Evolutionary conservation across 2,888 invertebrate genomes (phyloP).

Genomic region (Mycalesis mineus): DNA sequence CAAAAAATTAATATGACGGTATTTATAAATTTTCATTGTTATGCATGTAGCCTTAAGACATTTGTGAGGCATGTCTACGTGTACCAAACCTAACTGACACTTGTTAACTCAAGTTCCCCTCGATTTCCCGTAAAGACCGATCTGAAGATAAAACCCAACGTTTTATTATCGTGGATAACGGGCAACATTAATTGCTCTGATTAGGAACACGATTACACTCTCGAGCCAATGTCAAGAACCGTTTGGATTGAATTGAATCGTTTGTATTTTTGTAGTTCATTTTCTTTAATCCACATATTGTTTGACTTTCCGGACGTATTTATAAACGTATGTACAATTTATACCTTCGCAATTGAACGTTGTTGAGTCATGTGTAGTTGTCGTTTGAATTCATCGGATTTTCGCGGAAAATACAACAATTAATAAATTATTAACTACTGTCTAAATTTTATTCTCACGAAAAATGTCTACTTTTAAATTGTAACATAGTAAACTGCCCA

Average conservation of each 20-base stretch:
- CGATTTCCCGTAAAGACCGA: slow-evolving; percentile 6
- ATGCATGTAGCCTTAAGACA: not conserved
- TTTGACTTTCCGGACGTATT: not conserved
- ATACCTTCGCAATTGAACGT: too few species aligned
- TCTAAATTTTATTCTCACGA: too few species aligned
- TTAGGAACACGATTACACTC: slow-evolving; percentile 13
- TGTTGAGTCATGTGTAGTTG: too few species aligned
- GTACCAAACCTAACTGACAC: slow-evolving; percentile 10
- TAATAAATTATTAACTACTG: too few species aligned
- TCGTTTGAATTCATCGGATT: too few species aligned
- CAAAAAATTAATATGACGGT: too few species aligned
- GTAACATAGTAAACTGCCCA: too few species aligned
- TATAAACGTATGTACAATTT: too few species aligned
- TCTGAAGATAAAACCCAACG: slow-evolving; percentile 4
- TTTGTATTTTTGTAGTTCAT: not conserved
- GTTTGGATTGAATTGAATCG: slow-evolving; percentile 2
- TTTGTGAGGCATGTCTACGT: not conserved
- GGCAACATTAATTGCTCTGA: slow-evolving; percentile 12
- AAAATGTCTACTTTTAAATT: too few species aligned
- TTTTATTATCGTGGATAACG: slow-evolving; percentile 5
- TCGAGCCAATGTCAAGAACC: not conserved
- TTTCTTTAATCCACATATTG: not conserved
- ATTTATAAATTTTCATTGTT: too few species aligned
- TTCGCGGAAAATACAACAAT: too few species aligned
- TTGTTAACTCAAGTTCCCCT: slow-evolving; percentile 10